Conservation (phyloP, 2,888 invertebrate genomes). For the Drosophila seclusa region DNA sequence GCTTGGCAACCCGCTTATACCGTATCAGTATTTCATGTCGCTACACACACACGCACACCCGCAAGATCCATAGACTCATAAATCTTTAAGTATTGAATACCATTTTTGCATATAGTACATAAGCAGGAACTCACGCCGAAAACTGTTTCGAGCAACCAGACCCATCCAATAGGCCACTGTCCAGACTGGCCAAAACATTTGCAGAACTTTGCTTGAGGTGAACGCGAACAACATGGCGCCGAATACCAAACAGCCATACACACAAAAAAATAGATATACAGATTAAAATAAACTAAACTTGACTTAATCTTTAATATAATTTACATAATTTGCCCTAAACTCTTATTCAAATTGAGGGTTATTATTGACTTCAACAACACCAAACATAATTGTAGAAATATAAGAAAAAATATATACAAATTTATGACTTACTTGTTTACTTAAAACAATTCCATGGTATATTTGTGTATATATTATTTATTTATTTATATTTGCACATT, state of each 20-base stretch:
- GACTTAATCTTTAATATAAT: not conserved
- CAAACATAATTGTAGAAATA: not conserved
- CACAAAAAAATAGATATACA: not conserved
- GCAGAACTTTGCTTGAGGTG: slow-evolving; percentile 74
- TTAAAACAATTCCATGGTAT: not conserved
- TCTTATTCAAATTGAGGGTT: not conserved
- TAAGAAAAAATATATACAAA: not conserved
- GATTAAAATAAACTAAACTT: not conserved
- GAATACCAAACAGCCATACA: slow-evolving; percentile 61
- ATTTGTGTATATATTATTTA: not conserved
- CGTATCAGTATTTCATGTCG: slow-evolving; percentile 72
- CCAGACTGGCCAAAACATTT: slow-evolving; percentile 55
- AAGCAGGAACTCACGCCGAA: slow-evolving; percentile 72
- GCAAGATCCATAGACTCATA: slow-evolving; percentile 80
- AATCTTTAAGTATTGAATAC: slow-evolving; percentile 79
- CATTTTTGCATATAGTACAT: slow-evolving; percentile 72
- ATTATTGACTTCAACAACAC: not conserved
- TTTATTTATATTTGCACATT: not conserved
- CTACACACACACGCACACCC: slow-evolving; percentile 45
- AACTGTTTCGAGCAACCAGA: slow-evolving; percentile 64
- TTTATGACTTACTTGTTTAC: not conserved
- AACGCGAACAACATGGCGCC: slow-evolving; percentile 79
- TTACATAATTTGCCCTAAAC: not conserved
- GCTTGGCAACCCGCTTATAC: slow-evolving; percentile 17
- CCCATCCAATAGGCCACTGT: slow-evolving; percentile 25